These are phyloP conservation scores for Pristiophorus japonicus DNA, from an alignment of 2,113 vertebrate species.

Conservation along the genomic window DNA sequence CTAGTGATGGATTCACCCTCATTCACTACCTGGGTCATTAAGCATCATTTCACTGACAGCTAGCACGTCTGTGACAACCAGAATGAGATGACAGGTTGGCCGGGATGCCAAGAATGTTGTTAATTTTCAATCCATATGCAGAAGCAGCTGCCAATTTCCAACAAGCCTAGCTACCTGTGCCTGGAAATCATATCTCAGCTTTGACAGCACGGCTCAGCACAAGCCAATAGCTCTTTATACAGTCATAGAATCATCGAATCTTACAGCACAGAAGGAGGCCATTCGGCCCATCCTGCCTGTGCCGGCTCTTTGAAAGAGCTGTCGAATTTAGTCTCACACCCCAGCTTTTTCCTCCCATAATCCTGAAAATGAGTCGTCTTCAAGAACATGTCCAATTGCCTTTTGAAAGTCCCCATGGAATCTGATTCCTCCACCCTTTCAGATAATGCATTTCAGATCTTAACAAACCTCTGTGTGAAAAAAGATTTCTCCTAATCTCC, in stretches of 20 bases:
- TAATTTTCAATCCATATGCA: conserved; percentile 23
- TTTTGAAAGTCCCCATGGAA: background rate
- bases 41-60: background rate
- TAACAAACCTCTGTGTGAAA: background rate
- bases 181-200: background rate
- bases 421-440: background rate
- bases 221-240: background rate
- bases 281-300: background rate
- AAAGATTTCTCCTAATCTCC: background rate
- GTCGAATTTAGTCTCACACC: background rate
- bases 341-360: no score
- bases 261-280: background rate
- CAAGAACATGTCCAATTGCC: background rate
- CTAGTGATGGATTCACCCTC: background rate
- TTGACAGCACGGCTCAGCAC: background rate
- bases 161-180: background rate
- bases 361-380: background rate
- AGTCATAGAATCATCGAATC: background rate
- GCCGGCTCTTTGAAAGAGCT: background rate
- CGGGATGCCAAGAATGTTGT: background rate
- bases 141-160: background rate
- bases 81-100: background rate
- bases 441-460: background rate
- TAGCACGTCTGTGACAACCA: background rate
- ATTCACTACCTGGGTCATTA: background rate